Evolutionary conservation across 1,140 invertebrate genomes (phyloP), one percentile per base, ranked within the genome.

Genomic region (Tenebrio molitor): DNA sequence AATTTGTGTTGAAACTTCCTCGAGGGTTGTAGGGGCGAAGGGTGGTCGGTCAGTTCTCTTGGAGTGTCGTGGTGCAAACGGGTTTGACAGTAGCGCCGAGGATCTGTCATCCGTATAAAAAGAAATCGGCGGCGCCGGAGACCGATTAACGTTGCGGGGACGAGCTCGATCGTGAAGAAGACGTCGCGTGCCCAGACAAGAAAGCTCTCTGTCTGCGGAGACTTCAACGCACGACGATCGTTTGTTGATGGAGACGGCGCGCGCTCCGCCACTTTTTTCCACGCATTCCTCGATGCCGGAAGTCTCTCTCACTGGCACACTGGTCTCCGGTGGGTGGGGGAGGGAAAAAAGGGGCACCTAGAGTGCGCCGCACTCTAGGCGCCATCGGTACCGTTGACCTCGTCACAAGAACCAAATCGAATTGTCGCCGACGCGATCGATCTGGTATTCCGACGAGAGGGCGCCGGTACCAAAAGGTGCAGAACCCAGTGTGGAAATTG

Each of bases 241-340:
- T 58, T 36, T 46, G 8, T 29, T 29, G 3, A 4, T 29, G 3
- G 41, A 69, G 46, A 50, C 66, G 66, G 66, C 42, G 44, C 17
- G 17, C 42, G 44, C 44, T n/a, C 19, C 16, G 23, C 44, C 50
- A 23, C 50, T 58, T 58, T 58, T 58, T 58, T 29, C 15, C 44
- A n/a, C n/a, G 23, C 50, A 58, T 58, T 58, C 50, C 50, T 25
- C n/a, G 7, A 15, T 63, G 53, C 53, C 73, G 80, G 80, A 75
- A 78, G 79, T 74, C 66, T 71, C 69, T 41, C 73, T 62, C n/a
- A n/a, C 33, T 25, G 12, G 29, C 41, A 58, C 50, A 73, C 63
- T 73, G 66, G 50, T 29, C 29, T 4, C 25, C 19, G 29, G 63
- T 21, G 39, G 19, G 63, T 21, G 68, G 15, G 4, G 15, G 17